Conservation (phyloP, 37 sponge, comb jelly and placozoan genomes). For the Hormiphora californensis region DNA sequence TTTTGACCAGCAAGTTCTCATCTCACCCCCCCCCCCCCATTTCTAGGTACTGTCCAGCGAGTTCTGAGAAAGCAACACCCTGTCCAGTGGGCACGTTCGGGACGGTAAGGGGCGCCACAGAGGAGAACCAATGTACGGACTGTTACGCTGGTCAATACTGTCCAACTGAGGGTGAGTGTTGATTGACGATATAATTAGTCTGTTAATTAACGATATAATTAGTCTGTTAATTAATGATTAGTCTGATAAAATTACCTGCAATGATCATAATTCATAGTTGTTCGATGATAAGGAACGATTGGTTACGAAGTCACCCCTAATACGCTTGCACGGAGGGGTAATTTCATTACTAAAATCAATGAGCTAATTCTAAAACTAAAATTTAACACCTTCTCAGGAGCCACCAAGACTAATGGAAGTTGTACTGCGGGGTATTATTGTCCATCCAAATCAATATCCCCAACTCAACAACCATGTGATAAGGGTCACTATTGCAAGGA, state of each 20-base stretch:
- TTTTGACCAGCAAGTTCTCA: no score
- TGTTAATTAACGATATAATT: no score
- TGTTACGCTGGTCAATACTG: constrained; percentile 57
- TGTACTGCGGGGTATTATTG: constrained; percentile 9
- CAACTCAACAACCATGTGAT: not conserved
- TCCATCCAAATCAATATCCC: not conserved
- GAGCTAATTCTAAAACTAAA: no score
- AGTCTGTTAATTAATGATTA: no score
- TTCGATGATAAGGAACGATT: not conserved
- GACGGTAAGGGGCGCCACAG: not conserved
- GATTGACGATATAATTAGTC: no score
- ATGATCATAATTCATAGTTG: no score
- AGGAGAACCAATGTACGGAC: constrained; percentile 7
- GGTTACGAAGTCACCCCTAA: no score
- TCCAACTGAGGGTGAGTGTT: not conserved
- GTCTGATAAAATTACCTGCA: no score
- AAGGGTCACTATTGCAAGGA: constrained; percentile 10
- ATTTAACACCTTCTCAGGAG: not conserved
- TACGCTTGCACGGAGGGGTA: no score
- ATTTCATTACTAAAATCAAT: no score
- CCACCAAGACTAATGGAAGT: not conserved
- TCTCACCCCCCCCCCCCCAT: not conserved
- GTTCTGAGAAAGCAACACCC: not conserved
- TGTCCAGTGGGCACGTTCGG: constrained; percentile 44
- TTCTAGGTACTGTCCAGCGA: not conserved